Base-by-base conservation (phyloP, 1,140 invertebrate species). In the Aphidius ervi region DNA sequence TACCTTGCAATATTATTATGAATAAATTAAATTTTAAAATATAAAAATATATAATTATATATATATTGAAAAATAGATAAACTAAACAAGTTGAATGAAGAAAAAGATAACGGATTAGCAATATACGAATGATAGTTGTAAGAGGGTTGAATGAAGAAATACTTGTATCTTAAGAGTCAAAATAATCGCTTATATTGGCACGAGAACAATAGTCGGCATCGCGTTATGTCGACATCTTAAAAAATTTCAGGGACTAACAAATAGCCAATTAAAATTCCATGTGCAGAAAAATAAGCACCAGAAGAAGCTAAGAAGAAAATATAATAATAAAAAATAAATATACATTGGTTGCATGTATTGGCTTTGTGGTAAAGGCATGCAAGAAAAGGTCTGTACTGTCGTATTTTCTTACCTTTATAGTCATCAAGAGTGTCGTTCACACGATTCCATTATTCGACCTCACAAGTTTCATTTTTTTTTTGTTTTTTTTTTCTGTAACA, bases 201-300 rank as follows among this genome's bases (percentile, higher is more conserved):
- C 40, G 20, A 57, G 46, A 59, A 63, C 56, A 63, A 58, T 58
- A 58, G 45, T 47, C 23, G 23, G 23, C 45, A 55, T 46, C 46
- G 20, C 52, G 47, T n/a, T 16, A 41, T 59, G 20, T 9, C 40
- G 20, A 50, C n/a, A 47, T 58, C 49, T 59, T 53, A 59, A 31
- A 31, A 31, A 31, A 59, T 42, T 52, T 42, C 41, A 43, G 49
- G 31, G 45, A 45, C 61, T 43, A 62, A 62, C 61, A 62, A 62
- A 62, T 62, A 62, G 61, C 61, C 61, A 62, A 62, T 62, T 62
- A 62, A 62, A 62, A 62, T 62, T 62, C 61, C 61, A 39, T 46
- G 48, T 58, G 61, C 56, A 46, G 54, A 46, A 42, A 20, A n/a
- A 50, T 46, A 57, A 49, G 43, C 49, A 45, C 42, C 58, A 31